Percentiles rank a stretch among this genome's conserved stretches.
These are phyloP conservation scores for Monopis laevigella DNA, from an alignment of 2,888 invertebrate species.

Conservation along the genomic window DNA sequence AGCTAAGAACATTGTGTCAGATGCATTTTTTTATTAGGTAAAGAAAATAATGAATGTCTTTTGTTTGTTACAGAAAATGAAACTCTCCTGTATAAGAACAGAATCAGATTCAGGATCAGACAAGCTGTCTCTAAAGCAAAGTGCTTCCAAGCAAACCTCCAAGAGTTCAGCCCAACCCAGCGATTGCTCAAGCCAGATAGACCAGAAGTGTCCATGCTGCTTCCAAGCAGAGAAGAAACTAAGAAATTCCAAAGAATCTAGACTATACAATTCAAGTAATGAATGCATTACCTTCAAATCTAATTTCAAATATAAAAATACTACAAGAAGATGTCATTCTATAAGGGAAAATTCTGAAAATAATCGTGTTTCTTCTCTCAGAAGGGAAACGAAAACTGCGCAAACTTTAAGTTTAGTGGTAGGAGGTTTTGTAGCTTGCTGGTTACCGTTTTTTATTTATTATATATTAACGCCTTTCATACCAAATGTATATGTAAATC, in stretches of 20 bases:
- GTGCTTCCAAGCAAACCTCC: conserved; percentile 43
- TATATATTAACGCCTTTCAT: conserved; percentile 85
- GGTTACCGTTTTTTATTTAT: conserved; percentile 88
- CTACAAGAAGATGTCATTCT: conserved; percentile 57
- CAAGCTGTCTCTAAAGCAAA: conserved; percentile 48
- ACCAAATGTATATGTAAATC: conserved; percentile 66
- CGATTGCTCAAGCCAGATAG: conserved; percentile 41
- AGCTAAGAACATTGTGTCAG: too few relatives aligned
- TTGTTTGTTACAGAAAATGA: conserved; percentile 48
- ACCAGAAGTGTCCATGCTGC: conserved; percentile 55
- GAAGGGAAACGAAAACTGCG: conserved; percentile 87
- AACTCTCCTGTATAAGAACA: conserved; percentile 53
- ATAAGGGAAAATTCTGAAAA: conserved; percentile 64
- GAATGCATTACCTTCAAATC: conserved; percentile 51
- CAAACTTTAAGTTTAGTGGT: conserved; percentile 88
- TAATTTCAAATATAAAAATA: conserved; percentile 50
- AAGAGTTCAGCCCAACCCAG: conserved; percentile 42
- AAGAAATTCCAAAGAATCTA: conserved; percentile 26
- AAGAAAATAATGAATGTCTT: too few relatives aligned
- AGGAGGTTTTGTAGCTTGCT: conserved; percentile 87
- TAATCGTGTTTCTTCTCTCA: conserved; percentile 72
- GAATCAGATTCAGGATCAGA: conserved; percentile 59
- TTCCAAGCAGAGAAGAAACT: conserved; percentile 40
- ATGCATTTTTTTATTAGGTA: too few relatives aligned
- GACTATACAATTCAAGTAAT: conserved; percentile 28